Conservation (phyloP, 2,797 vertebrate genomes). For the Muscicapa striata region DNA sequence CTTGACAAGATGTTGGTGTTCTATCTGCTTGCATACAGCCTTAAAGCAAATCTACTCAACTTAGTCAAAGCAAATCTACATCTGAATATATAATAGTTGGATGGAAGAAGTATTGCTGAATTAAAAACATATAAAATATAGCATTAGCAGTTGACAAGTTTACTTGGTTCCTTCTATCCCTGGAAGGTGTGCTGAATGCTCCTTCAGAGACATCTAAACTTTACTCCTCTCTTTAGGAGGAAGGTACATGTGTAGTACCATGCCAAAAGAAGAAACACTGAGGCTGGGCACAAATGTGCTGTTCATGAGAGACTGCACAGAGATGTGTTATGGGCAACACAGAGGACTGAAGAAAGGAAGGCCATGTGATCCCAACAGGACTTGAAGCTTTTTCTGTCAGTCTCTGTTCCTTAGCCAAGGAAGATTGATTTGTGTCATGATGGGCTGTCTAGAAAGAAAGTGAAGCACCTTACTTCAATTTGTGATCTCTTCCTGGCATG, state of each 20-base stretch:
- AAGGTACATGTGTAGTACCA: rapidly evolving
- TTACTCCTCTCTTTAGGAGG: neutral
- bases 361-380: neutral
- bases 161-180: neutral
- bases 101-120: neutral
- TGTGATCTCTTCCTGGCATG: neutral
- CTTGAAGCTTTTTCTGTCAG: neutral
- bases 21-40: rapidly evolving
- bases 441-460: neutral
- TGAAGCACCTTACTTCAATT: neutral
- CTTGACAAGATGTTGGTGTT: neutral
- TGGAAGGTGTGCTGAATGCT: neutral
- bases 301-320: neutral
- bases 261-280: neutral
- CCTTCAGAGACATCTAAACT: neutral
- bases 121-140: neutral
- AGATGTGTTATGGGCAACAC: neutral
- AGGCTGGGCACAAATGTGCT: neutral
- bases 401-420: neutral
- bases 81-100: neutral
- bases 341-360: neutral
- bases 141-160: too few species aligned
- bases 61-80: neutral
- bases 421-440: neutral
- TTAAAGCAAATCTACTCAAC: neutral